These are phyloP conservation scores for Orthosia gracilis DNA, from an alignment of 2,888 invertebrate species.

Conservation along the genomic window DNA sequence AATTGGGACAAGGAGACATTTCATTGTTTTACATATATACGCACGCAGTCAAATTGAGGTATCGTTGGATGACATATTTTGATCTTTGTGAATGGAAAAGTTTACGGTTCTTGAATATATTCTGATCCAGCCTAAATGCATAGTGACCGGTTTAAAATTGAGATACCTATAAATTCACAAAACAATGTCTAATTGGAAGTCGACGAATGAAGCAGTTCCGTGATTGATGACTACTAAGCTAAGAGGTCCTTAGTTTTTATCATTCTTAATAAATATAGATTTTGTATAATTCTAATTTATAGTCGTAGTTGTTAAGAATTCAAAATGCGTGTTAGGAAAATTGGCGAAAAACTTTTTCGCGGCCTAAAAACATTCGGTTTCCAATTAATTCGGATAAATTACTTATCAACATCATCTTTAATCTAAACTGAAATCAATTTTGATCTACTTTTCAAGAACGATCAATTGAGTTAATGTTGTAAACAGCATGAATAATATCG, in stretches of 20 bases:
- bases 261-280: neutral
- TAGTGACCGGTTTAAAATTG: neutral
- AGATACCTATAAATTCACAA: neutral
- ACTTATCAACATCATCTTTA: slow-evolving; percentile 36
- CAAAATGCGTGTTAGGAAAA: slow-evolving; percentile 40
- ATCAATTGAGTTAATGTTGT: slow-evolving; percentile 56
- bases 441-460: slow-evolving; percentile 40
- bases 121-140: neutral
- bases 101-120: neutral
- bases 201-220: neutral
- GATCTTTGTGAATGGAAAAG: slow-evolving; percentile 5
- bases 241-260: neutral
- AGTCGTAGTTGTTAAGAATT: neutral
- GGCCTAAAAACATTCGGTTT: slow-evolving; percentile 20
- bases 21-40: slow-evolving; percentile 68
- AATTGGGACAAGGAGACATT: slow-evolving; percentile 77
- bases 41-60: slow-evolving; percentile 49
- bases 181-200: neutral
- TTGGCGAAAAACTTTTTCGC: slow-evolving; percentile 4
- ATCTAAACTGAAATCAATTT: slow-evolving; percentile 48
- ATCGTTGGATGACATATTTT: slow-evolving; percentile 36
- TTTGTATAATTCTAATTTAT: neutral
- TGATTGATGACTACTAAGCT: neutral
- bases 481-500: slow-evolving; percentile 63
- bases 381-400: slow-evolving; percentile 25